Conservation (phyloP, 1,140 invertebrate species). For the Drosophila melanogaster region Release_6_plus_ISO1_MT NT_033779.5:4057501-4058000, state of each 20-base stretch:
- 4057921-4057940: neutral
- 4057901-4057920: neutral
- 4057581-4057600: slow-evolving; percentile 56
- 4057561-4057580: slow-evolving; percentile 30
- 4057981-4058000: too few relatives aligned
- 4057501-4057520: slow-evolving; percentile 30
- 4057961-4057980: too few relatives aligned
- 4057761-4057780: slow-evolving; percentile 74
- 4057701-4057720: slow-evolving; percentile 51
- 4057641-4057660: slow-evolving; percentile 53
- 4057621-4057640: slow-evolving; percentile 37
- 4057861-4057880: slow-evolving; percentile 2
- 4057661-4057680: slow-evolving; percentile 36
- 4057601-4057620: slow-evolving; percentile 65
- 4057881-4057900: slow-evolving; percentile 10
- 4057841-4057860: slow-evolving; percentile 26
- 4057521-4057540: slow-evolving; percentile 35
- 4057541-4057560: slow-evolving; percentile 28
- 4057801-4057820: slow-evolving; percentile 50
- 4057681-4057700: slow-evolving; percentile 13
- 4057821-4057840: slow-evolving; percentile 31
- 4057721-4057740: slow-evolving; percentile 82
- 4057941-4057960: neutral
- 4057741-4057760: slow-evolving; percentile 60
- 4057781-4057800: slow-evolving; percentile 41